These are phyloP conservation scores for Macrocentrus cingulum DNA, from an alignment of 1,140 invertebrate species.

Conservation along the genomic window DNA sequence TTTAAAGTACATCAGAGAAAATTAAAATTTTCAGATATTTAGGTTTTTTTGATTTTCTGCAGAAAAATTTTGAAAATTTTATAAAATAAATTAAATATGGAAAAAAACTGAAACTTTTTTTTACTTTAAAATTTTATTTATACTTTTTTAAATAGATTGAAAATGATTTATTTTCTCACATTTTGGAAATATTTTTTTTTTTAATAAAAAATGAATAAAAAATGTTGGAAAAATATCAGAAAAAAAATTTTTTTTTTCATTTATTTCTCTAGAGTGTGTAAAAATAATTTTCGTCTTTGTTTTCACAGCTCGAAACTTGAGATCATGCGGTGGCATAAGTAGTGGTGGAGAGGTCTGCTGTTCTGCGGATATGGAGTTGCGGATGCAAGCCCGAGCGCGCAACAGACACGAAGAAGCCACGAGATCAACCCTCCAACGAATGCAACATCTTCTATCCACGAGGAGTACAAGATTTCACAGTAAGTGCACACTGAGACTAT, in stretches of 20 bases:
- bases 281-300: constrained; percentile 12
- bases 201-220: no score
- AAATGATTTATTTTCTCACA: no score
- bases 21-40: no score
- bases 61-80: no score
- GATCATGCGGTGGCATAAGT: constrained; percentile 52
- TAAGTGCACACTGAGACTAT: constrained; percentile 37
- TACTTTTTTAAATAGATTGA: no score
- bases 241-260: not conserved
- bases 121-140: no score
- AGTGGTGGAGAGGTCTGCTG: constrained; percentile 56
- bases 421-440: constrained; percentile 50
- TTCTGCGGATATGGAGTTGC: constrained; percentile 54
- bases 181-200: no score
- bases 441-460: constrained; percentile 48
- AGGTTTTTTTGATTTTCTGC: no score
- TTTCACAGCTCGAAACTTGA: constrained; percentile 54
- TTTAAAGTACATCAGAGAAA: no score
- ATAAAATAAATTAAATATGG: no score
- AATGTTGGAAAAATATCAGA: not conserved
- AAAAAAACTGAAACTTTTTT: no score
- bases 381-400: constrained; percentile 49
- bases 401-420: constrained; percentile 56
- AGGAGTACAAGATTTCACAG: constrained; percentile 53
- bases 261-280: not conserved